Evolutionary conservation across 2,888 invertebrate genomes (phyloP), one percentile per base, ranked within the genome.

Genomic region (Allolobophora icterica): DNA sequence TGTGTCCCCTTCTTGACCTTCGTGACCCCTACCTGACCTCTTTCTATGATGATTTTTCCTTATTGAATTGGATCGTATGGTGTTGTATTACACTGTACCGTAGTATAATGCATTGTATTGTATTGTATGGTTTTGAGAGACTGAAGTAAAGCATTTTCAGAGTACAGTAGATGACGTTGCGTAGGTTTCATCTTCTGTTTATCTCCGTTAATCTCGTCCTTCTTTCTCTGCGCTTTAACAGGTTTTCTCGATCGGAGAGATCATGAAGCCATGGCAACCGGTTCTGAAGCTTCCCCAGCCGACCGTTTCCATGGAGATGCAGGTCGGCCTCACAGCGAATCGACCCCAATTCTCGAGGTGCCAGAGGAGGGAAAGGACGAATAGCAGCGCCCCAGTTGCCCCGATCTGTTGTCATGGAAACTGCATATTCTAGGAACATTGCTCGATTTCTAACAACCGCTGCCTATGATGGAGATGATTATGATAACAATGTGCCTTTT

Each of bases 311-410:
- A n/a, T 71, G 71, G 71, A 30, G 71, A 71, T n/a, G 33, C 8
- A 24, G 45, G 89, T 52, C 52, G 58, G 15, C 52, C 89, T 15
- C 89, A 89, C 52, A 89, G 89, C 89, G 91, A 90, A 38, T 90
- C 84, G 35, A 90, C 91, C 8, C 91, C 91, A 19, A 91, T 91
- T 71, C 42, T 89, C 8, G 91, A 91, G 35, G 58, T 91, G 33
- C 89, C 91, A 19, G 91, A 91, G 87, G 91, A 91, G 11, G n/a
- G 33, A 33, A 91, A 89, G 89, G 91, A 91, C 45, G 58, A 84
- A 15, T 90, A 83, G 35, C 5, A 15, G 1, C 1, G 52, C 21
- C 1, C 42, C 42, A 42, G 42, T 42, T 13, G 42, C 13, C n/a
- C 42, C 42, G 17, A 17, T 42, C 42, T 42, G 52, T 52, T 6